Evolutionary conservation across 2,888 invertebrate genomes (phyloP).

Genomic region (Spodoptera littoralis): DNA sequence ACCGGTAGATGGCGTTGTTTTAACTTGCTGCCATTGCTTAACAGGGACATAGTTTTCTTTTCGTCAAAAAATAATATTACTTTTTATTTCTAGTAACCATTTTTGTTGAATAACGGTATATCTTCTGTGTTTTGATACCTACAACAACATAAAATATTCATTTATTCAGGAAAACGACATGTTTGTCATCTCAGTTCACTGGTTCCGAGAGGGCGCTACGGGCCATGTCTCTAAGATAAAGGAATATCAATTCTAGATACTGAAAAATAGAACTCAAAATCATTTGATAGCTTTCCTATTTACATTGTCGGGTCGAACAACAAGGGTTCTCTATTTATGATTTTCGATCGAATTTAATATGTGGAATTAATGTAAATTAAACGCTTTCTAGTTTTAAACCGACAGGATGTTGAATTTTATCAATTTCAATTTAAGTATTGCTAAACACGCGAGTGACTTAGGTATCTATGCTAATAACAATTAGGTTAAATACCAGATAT

Average conservation of each 20-base stretch:
- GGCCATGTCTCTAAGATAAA: neutral
- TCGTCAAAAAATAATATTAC: neutral
- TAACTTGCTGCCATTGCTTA: neutral
- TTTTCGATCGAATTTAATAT: constrained; percentile 37
- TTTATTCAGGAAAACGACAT: constrained; percentile 32
- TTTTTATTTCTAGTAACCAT: constrained; percentile 1
- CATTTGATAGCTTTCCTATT: constrained; percentile 11
- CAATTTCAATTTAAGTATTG: constrained; percentile 25
- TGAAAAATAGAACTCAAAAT: neutral
- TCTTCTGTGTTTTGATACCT: neutral
- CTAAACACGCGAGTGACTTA: constrained; percentile 15
- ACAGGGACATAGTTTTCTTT: neutral
- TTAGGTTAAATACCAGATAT: constrained; percentile 18
- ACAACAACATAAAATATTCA: constrained; percentile 21
- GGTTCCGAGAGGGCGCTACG: constrained; percentile 43
- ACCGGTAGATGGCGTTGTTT: constrained; percentile 47
- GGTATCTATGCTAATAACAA: constrained; percentile 1
- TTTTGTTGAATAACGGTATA: neutral
- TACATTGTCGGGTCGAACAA: constrained; percentile 36
- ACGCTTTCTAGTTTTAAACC: constrained; percentile 14
- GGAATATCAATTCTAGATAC: neutral
- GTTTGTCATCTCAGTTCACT: constrained; percentile 40
- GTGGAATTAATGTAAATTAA: constrained; percentile 30
- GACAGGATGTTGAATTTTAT: constrained; percentile 31
- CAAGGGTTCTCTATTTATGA: constrained; percentile 41